Conservation (phyloP, 2,888 invertebrate species). For the Drosophila falleni region DNA sequence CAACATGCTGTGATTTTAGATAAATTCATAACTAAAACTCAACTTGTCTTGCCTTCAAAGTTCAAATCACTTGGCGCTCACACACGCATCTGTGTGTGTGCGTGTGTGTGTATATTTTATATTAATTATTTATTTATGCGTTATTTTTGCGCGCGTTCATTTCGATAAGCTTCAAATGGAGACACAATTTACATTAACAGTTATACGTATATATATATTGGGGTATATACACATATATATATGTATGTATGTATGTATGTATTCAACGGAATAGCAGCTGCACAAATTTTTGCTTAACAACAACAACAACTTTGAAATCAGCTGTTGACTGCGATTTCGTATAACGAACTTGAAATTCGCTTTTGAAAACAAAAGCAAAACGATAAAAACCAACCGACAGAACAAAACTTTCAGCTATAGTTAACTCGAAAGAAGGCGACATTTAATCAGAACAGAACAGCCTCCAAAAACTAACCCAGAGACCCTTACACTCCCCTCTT, state of each 20-base stretch:
- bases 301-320: constrained; percentile 42
- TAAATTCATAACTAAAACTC: constrained; percentile 78
- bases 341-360: constrained; percentile 68
- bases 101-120: constrained; percentile 37
- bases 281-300: constrained; percentile 40
- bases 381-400: constrained; percentile 41
- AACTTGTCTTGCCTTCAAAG: constrained; percentile 82
- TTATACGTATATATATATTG: constrained; percentile 43
- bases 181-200: constrained; percentile 77
- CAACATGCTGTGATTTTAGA: constrained; percentile 78
- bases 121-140: constrained; percentile 79
- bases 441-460: constrained; percentile 40
- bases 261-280: constrained; percentile 41
- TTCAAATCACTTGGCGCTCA: constrained; percentile 77
- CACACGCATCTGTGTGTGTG: constrained; percentile 25
- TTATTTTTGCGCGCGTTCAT: constrained; percentile 75
- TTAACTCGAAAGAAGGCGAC: constrained; percentile 44
- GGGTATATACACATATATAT: neutral
- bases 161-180: constrained; percentile 77
- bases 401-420: constrained; percentile 15
- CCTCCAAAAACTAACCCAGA: constrained; percentile 37
- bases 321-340: constrained; percentile 63
- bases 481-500: neutral
- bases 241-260: constrained; percentile 11
- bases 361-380: constrained; percentile 42